Evolutionary conservation across 2,113 vertebrate genomes (phyloP), one percentile per base, ranked within the genome.

Genomic region (Pimephales promelas): DNA sequence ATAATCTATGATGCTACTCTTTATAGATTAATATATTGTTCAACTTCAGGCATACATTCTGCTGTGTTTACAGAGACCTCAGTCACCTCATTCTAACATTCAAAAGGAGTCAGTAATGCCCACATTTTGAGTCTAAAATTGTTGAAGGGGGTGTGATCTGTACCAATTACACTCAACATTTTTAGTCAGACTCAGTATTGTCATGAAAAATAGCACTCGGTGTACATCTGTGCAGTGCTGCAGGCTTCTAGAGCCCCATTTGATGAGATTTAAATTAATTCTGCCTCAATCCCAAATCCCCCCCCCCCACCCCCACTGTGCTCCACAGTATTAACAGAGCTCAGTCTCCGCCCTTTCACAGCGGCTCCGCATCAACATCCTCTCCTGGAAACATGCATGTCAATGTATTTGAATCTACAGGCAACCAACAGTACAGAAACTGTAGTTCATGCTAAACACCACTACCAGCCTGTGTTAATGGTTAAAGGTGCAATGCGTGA

Each of bases 261-360:
- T 95, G 93, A 95, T 94, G 92, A 94, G 92, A 94, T 95, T 93
- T 90, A 94, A 94, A 94, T 95, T 89, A 94, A 94, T 93, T 94
- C 93, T 90, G 91, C 86, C 81, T 89, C 84, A 40, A 91, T 92
- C 92, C 92, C 76, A 93, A 93, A 93, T 89, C 90, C 90, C 87
- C 87, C 86, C 88, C 88, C 86, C 87, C 86, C 88, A 87, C 86
- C 87, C 86, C 90, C 87, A 89, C 88, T 90, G 92, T 89, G 90
- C 92, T 86, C 70, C 14, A 83, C 82, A 54, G 87, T 88, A 85
- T 91, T 92, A 91, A 88, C 90, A 83, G 83, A 28, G 78, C 84
- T 85, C 88, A 80, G 87, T 89, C 91, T 92, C 88, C 82, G 72
- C 89, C 87, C 88, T 79, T 87, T 87, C 90, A 87, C 79, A 79